Evolutionary conservation across 2,113 vertebrate genomes (phyloP).

Genomic region (Mohoua ochrocephala): DNA sequence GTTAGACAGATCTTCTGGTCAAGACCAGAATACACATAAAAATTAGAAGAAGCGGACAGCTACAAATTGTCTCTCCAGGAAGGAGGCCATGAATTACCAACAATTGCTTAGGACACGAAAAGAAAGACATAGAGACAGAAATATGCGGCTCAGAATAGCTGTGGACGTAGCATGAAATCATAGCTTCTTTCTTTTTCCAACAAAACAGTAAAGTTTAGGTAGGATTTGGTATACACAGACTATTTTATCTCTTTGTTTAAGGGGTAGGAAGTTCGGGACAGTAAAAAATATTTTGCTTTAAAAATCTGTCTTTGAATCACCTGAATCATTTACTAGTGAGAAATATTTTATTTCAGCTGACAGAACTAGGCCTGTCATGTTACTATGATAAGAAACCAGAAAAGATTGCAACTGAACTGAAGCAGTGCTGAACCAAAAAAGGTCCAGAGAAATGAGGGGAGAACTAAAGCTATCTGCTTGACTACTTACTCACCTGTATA

Average conservation of each 20-base stretch:
- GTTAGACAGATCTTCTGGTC: background rate
- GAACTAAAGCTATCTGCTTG: background rate
- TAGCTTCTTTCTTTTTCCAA: background rate
- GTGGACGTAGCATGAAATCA: background rate
- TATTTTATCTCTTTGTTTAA: background rate
- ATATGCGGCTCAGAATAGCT: background rate
- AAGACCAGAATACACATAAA: background rate
- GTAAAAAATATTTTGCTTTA: background rate
- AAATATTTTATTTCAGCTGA: slow-evolving; percentile 29
- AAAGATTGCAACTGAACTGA: background rate
- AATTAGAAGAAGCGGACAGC: background rate
- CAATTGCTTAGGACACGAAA: background rate
- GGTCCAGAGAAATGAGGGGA: background rate
- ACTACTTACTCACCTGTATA: background rate
- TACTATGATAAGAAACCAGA: background rate
- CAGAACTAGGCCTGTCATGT: slow-evolving; percentile 5
- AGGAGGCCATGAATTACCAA: background rate
- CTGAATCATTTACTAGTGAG: background rate
- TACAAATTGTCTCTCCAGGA: background rate
- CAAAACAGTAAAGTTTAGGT: background rate
- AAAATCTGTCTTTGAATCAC: background rate
- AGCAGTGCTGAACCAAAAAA: background rate
- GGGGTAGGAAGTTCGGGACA: background rate
- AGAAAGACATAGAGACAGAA: background rate
- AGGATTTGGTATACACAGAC: background rate